These are phyloP conservation scores for Callipepla californica DNA, from an alignment of 2,113 vertebrate genomes.

Conservation along the genomic window DNA sequence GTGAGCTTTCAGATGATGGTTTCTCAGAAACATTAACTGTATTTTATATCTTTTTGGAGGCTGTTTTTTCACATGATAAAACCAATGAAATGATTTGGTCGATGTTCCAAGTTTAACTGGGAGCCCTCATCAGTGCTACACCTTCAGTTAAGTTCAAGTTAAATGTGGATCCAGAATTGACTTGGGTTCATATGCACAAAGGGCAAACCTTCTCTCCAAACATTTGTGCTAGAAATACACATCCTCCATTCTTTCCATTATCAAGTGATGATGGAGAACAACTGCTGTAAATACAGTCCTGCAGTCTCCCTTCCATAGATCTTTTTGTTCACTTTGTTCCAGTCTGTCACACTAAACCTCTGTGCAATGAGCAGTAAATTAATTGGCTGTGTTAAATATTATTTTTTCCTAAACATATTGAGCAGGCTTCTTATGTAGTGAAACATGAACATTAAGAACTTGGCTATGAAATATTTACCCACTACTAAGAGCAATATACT, in stretches of 20 bases:
- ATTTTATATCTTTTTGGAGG: neutral
- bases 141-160: neutral
- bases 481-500: neutral
- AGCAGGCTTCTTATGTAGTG: neutral
- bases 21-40: conserved; percentile 43
- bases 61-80: neutral
- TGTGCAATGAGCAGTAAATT: neutral
- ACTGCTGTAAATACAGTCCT: neutral
- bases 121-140: neutral
- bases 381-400: neutral
- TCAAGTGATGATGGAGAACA: neutral
- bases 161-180: neutral
- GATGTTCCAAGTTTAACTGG: neutral
- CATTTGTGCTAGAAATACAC: neutral
- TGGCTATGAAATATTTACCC: neutral
- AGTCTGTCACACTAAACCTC: neutral
- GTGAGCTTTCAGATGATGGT: neutral
- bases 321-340: neutral
- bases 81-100: neutral
- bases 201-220: neutral
- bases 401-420: neutral
- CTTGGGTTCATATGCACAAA: neutral
- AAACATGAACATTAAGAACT: neutral
- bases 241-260: neutral
- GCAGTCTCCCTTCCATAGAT: neutral